These are phyloP conservation scores for Anthonomus grandis DNA, from an alignment of 1,140 invertebrate genomes.

Conservation along the genomic window DNA sequence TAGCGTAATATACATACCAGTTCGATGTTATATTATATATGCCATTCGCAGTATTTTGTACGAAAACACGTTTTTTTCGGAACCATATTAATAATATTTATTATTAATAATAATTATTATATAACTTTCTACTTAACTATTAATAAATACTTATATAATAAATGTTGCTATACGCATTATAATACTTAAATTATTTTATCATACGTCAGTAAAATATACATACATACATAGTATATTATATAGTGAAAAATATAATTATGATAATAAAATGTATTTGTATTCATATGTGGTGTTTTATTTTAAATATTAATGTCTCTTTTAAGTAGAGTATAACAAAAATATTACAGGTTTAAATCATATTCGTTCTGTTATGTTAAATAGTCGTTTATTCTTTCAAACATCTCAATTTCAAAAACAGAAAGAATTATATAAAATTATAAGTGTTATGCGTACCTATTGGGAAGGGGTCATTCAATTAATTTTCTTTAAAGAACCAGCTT, in stretches of 20 bases:
- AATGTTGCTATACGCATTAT: constrained; percentile 50
- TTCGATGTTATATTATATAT: constrained; percentile 27
- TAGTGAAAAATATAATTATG: constrained; percentile 50
- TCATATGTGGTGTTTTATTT: constrained; percentile 30
- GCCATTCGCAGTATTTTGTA: constrained; percentile 48
- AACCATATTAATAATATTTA: constrained; percentile 45
- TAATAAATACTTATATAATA: constrained; percentile 47
- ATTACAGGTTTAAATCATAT: neutral
- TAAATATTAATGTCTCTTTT: constrained; percentile 2
- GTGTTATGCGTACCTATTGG: neutral
- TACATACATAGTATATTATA: constrained; percentile 49
- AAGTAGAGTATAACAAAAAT: too few species aligned
- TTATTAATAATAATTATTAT: constrained; percentile 43
- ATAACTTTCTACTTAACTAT: constrained; percentile 49
- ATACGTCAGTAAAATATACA: constrained; percentile 48
- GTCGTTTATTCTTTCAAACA: neutral
- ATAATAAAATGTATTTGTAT: constrained; percentile 52
- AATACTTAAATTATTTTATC: constrained; percentile 50
- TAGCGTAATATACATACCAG: constrained; percentile 33
- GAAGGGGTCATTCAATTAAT: too few species aligned
- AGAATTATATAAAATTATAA: neutral
- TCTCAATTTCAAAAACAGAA: neutral
- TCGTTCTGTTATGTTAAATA: neutral
- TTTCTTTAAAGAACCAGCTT: too few species aligned
- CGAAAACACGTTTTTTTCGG: constrained; percentile 50